Percentiles rank a stretch among this genome's conserved stretches.
Evolutionary conservation across 2,113 vertebrate genomes (phyloP).

Genomic region (Trematocara variabile): DNA sequence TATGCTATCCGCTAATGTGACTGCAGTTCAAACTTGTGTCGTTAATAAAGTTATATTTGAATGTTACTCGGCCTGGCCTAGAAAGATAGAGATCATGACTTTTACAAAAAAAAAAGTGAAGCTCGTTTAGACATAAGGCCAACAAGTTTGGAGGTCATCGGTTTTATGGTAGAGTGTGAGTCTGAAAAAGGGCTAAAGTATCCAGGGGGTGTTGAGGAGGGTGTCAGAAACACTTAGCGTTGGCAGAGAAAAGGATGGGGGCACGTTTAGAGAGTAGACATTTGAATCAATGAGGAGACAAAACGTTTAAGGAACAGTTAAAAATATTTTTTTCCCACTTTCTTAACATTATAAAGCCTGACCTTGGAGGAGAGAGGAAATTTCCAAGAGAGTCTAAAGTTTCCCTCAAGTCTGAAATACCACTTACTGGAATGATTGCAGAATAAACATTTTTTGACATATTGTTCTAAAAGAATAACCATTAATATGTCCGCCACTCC

Average conservation of each 20-base stretch:
- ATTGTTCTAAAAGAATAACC: not conserved
- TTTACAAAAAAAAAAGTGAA: not conserved
- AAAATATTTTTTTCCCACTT: accelerated
- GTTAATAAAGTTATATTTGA: not conserved
- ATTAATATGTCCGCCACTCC: constrained; percentile 14
- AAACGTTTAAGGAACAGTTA: not conserved
- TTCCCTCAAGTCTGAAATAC: not conserved
- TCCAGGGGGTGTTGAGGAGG: not conserved
- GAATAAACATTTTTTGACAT: constrained; percentile 25
- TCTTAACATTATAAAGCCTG: not conserved
- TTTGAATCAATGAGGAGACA: not conserved
- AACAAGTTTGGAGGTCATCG: not conserved
- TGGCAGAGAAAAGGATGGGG: not conserved
- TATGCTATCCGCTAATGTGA: not conserved
- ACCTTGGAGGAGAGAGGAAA: not conserved
- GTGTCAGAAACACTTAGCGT: not conserved
- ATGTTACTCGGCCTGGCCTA: not conserved
- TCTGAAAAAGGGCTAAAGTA: not conserved
- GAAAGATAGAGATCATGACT: not conserved
- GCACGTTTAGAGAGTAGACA: not conserved
- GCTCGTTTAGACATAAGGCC: not conserved
- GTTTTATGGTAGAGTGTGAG: not conserved
- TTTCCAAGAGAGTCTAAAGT: not conserved
- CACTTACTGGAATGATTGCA: not conserved
- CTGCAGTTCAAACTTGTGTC: not conserved